These are phyloP conservation scores for Leptarthrus brevirostris DNA, from an alignment of 2,888 invertebrate genomes.

Conservation along the genomic window DNA sequence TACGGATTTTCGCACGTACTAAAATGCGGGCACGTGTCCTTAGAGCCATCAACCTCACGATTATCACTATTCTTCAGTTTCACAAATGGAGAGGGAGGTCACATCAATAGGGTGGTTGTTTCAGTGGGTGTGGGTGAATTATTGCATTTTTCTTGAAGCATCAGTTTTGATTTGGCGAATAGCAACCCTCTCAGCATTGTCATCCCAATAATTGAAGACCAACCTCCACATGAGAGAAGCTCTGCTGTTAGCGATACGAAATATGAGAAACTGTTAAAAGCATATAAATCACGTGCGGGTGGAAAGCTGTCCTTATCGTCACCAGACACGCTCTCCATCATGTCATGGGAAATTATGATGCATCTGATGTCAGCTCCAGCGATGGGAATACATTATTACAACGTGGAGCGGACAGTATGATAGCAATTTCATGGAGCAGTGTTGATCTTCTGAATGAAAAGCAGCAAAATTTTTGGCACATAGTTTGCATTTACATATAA, in stretches of 20 bases:
- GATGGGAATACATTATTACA: slow-evolving; percentile 40
- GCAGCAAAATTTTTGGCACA: background rate
- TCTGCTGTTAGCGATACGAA: slow-evolving; percentile 25
- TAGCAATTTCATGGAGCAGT: background rate
- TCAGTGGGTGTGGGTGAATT: slow-evolving; percentile 15
- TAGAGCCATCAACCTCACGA: slow-evolving; percentile 19
- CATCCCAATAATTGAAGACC: slow-evolving; percentile 42
- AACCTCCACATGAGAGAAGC: background rate
- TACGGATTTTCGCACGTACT: slow-evolving; percentile 43
- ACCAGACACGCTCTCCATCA: slow-evolving; percentile 42
- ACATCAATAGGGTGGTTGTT: background rate
- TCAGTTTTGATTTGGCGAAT: background rate
- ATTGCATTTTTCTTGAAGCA: slow-evolving; percentile 34
- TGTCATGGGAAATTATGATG: slow-evolving; percentile 44
- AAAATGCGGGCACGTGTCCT: slow-evolving; percentile 46
- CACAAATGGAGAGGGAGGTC: background rate
- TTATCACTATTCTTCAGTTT: slow-evolving; percentile 14
- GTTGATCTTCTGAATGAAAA: background rate
- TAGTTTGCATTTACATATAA: too few species aligned
- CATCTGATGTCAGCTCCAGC: slow-evolving; percentile 41
- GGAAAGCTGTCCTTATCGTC: slow-evolving; percentile 33
- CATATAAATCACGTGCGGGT: slow-evolving; percentile 42
- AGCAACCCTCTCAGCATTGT: slow-evolving; percentile 28
- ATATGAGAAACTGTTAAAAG: slow-evolving; percentile 40
- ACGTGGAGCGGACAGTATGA: slow-evolving; percentile 16